Evolutionary conservation across 2,888 invertebrate genomes (phyloP), one percentile per base, ranked within the genome.

Genomic region (Melanostoma scalare): DNA sequence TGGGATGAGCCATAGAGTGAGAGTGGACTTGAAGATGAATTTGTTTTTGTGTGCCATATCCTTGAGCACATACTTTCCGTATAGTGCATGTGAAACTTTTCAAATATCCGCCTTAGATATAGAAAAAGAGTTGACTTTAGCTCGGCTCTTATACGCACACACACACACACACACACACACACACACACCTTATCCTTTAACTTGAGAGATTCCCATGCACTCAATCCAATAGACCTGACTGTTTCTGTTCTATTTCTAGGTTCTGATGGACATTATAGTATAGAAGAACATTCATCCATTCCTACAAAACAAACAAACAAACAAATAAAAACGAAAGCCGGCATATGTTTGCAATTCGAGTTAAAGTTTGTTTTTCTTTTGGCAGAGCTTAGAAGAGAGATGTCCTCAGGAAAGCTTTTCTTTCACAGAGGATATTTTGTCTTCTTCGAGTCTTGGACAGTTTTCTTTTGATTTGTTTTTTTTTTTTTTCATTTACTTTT

Each of bases 291-390:
- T 67, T 61, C 61, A 68, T 72, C 72, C 65, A 20, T 71, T 40
- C 9, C 9, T 6, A 60, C 31, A 8, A 38, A 40, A 20, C 65
- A 52, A 42, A 56, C 63, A 80, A 36, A 48, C 38, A 55, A 33
- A 52, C 53, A 61, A 68, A 60, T 31, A 72, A 61, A 76, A 68
- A 10, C 46, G 67, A 60, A 31, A 67, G 55, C 71, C 60, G 71
- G 67, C 85, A 78, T 78, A 84, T 85, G 82, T 82, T 85, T 85
- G 82, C 82, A 67, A 82, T 85, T 78, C 75, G 65, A 78, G 71
- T 85, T 82, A 78, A 58, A 78, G 78, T 85, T 85, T 85, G 68
- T 79, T 76, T 81, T 76, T 69, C 68, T 73, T 73, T 53, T 30
- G 56, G 38, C 38, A 40, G 38, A 63, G 48, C 44, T 20, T 20